These are phyloP conservation scores for Parascotia fuliginaria DNA, from an alignment of 2,888 invertebrate species.

Conservation along the genomic window DNA sequence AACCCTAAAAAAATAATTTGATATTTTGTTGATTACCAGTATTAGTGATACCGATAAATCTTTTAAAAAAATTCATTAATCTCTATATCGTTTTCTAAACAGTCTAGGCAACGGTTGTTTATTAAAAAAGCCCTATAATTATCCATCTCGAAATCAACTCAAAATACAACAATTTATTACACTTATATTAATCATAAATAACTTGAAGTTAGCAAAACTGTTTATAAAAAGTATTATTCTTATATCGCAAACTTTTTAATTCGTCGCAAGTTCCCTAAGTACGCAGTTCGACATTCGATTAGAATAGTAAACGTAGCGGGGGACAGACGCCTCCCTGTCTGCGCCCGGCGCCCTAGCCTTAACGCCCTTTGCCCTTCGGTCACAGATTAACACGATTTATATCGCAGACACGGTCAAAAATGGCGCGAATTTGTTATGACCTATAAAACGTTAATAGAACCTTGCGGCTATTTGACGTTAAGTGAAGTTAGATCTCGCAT, in stretches of 20 bases:
- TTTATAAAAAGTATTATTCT: slow-evolving; percentile 10
- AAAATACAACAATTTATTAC: too few species aligned
- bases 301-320: slow-evolving; percentile 55
- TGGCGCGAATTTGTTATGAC: slow-evolving; percentile 20
- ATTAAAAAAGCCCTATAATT: too few species aligned
- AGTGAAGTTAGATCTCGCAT: background rate
- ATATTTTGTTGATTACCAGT: too few species aligned
- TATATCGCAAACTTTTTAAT: slow-evolving; percentile 34
- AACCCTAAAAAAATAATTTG: too few species aligned
- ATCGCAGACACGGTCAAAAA: slow-evolving; percentile 19
- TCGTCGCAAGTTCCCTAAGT: slow-evolving; percentile 29
- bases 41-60: too few species aligned
- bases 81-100: too few species aligned
- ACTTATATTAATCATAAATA: too few species aligned
- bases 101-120: too few species aligned
- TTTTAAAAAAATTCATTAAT: too few species aligned
- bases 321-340: slow-evolving; percentile 54
- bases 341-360: slow-evolving; percentile 52
- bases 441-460: background rate
- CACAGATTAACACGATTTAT: slow-evolving; percentile 50
- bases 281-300: slow-evolving; percentile 50
- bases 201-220: background rate
- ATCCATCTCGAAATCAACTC: too few species aligned
- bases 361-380: slow-evolving; percentile 59
- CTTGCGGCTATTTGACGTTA: background rate